These are phyloP conservation scores for Micronisus gabar DNA, from an alignment of 2,113 vertebrate genomes.

Conservation along the genomic window DNA sequence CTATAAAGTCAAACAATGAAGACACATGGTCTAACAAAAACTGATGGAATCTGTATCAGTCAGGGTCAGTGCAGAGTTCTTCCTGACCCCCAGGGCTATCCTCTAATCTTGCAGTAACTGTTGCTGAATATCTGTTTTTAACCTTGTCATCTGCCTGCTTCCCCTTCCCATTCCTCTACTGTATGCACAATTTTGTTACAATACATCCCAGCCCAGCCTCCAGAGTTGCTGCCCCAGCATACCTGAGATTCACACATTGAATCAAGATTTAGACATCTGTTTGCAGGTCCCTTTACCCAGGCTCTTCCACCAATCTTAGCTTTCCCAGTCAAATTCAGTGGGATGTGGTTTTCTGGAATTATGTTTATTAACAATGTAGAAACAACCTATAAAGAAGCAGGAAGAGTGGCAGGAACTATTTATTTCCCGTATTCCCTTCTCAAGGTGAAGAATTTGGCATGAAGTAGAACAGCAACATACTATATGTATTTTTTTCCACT, in stretches of 20 bases:
- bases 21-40: background rate
- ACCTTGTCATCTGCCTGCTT: background rate
- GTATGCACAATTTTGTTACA: background rate
- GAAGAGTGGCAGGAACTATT: background rate
- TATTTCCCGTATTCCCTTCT: background rate
- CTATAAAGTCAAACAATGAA: background rate
- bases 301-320: slow-evolving; percentile 89
- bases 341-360: slow-evolving; percentile 81
- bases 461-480: background rate
- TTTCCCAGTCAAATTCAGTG: slow-evolving; percentile 86
- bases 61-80: background rate
- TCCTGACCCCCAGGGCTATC: background rate
- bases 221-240: background rate
- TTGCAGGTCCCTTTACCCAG: slow-evolving; percentile 82
- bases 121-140: background rate
- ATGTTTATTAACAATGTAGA: slow-evolving; percentile 92
- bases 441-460: background rate
- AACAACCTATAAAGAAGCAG: slow-evolving; percentile 79
- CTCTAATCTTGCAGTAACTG: background rate
- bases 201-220: background rate
- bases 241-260: slow-evolving; percentile 97
- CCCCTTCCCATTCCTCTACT: background rate
- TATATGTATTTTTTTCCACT: background rate
- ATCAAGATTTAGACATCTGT: slow-evolving; percentile 64
- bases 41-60: background rate